Base-by-base conservation (phyloP, 2,113 vertebrate species). In the Lutjanus erythropterus region DNA sequence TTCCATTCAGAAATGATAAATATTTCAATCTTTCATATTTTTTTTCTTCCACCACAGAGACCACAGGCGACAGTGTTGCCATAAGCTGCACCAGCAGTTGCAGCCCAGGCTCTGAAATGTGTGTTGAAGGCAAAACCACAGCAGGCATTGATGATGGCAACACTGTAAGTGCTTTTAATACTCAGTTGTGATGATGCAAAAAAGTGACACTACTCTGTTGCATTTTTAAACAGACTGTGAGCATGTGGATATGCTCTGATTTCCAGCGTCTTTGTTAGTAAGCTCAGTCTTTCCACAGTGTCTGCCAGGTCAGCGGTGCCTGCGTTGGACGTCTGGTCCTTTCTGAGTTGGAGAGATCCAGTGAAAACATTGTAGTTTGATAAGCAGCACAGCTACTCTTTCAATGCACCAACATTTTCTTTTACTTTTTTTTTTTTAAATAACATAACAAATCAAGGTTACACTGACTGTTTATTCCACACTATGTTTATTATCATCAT, bases 221-320 rank as follows among this genome's bases (percentile, higher is more conserved):
- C 42, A 62, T 61, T 82, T 75, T 39, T 47, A 58, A 78, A 73
- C 31, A 5, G 50, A 29, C 18, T 53, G 12, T 64, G 23, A 49
- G 25, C 65, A n/a, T 73, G 68, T 76, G 66, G 70, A 53, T 70
- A 67, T 65, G 37, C 61, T 81, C 59, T 55, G 27, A 76, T 62
- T 77, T 87, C 60, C 71, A 75, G 72, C 46, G 9, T 85, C 68
- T 84, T 71, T 86, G 60, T 85, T 71, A 46, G 56, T 39, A 81
- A 74, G 74, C 80, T 93, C 88, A 91, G 78, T 84, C 73, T 94
- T 94, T 94, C 92, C 90, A 80, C 29, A 42, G 9, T 29, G 73
- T 68, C 69, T 92, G 83, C 91, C 93, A 94, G 86, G 42, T 75
- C 82, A 83, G 72, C 3, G 33, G 62, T 73, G 69, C 29, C 78